Conservation (phyloP, 2,888 invertebrate genomes). For the Arctia plantaginis region DNA sequence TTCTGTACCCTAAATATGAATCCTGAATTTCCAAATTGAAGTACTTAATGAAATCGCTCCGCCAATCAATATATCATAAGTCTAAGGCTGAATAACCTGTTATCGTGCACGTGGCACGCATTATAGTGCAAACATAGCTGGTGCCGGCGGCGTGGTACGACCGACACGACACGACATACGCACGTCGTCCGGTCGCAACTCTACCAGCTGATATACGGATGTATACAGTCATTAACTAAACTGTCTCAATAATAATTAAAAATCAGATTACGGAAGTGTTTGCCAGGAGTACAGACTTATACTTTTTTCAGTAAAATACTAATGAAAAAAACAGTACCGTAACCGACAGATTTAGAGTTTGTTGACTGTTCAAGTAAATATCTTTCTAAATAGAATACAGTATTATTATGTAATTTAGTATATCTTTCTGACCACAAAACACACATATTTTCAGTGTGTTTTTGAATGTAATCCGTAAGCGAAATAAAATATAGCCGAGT, state of each 20-base stretch:
- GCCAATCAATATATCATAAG: conserved; percentile 35
- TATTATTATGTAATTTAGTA: background rate
- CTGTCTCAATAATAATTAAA: background rate
- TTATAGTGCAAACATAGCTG: conserved; percentile 61
- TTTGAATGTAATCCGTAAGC: background rate
- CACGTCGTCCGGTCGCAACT: conserved; percentile 16
- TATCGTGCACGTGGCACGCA: conserved; percentile 75
- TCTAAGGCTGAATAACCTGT: conserved; percentile 75
- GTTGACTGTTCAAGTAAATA: background rate
- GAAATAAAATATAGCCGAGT: background rate
- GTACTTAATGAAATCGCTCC: conserved; percentile 27
- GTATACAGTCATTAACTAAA: background rate
- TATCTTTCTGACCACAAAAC: background rate
- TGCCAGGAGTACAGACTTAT: background rate
- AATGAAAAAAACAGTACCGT: background rate
- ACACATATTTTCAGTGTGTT: background rate
- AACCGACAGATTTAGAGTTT: background rate
- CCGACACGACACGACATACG: conserved; percentile 34
- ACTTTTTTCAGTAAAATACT: background rate
- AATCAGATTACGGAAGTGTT: background rate
- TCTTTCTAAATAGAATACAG: background rate
- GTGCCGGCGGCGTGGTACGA: conserved; percentile 44
- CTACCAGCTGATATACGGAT: conserved; percentile 13
- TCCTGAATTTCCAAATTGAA: background rate
- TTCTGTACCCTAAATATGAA: background rate